Evolutionary conservation across 1,140 invertebrate species (phyloP), one percentile per base, ranked within the genome.

Genomic region (Hetaerina americana): DNA sequence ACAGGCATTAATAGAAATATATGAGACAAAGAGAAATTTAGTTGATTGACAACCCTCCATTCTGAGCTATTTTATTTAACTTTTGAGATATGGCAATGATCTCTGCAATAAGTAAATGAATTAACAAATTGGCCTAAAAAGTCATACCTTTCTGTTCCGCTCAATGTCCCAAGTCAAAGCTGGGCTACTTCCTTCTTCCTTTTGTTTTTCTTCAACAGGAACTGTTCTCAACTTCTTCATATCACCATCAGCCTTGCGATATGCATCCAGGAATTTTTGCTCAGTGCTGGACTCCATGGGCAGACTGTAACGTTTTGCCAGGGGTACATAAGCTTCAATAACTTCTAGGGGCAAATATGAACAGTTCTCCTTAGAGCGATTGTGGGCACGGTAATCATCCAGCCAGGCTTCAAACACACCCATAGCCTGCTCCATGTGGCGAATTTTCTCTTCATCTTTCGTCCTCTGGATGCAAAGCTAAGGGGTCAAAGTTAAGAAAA

Each of bases 351-450:
- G 82, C 27, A 88, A 72, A 79, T 89, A 88, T 0, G 85, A 78
- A 31, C 85, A 84, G 77, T 88, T 88, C 73, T 87, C 82, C 74
- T 84, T 85, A 31, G 85, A 84, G 10, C 83, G 76, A 75, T 88
- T 74, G 84, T 81, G 18, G 88, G 81, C 81, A 73, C 88, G 87
- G 74, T 87, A 88, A 71, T 88, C 84, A 71, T 87, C 85, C 0
- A 88, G 78, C 76, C 87, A 89, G 69, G 87, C 82, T 74, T 89
- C 87, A 73, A 88, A 84, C n/a, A 87, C 77, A 10, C 82, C 77
- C 68, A 88, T 82, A 1, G 86, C 87, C 74, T 87, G 85, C 72
- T 88, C 87, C 31, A 89, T 89, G 74, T 87, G 85, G 70, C 84
- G 81, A n/a, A 88, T 78, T 77, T 89, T 89, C 5, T 86, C 85